Conservation (phyloP, 2,888 invertebrate species). For the Stenodera caucasica region DNA sequence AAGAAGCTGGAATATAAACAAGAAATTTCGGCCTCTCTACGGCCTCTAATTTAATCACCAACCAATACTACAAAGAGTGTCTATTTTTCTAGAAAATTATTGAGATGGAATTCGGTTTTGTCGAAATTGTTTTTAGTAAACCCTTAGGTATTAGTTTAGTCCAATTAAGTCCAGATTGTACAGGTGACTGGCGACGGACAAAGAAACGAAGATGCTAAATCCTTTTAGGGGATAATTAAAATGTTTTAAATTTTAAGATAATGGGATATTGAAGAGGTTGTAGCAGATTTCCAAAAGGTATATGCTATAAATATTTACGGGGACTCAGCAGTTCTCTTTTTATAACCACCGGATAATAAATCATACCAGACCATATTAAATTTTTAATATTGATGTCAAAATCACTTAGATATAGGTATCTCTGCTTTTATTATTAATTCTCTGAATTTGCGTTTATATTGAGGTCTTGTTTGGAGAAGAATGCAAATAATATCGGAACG, state of each 20-base stretch:
- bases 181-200: slow-evolving; percentile 21
- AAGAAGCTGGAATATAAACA: slow-evolving; percentile 18
- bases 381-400: slow-evolving; percentile 44
- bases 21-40: slow-evolving; percentile 24
- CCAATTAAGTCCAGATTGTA: slow-evolving; percentile 17
- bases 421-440: slow-evolving; percentile 30
- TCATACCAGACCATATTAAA: slow-evolving; percentile 40
- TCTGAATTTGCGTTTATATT: slow-evolving; percentile 20
- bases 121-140: neutral
- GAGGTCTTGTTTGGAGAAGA: too few relatives aligned
- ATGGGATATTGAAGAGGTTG: neutral
- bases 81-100: neutral
- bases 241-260: slow-evolving; percentile 21
- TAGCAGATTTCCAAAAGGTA: neutral
- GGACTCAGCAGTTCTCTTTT: slow-evolving; percentile 27
- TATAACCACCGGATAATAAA: slow-evolving; percentile 32
- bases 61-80: neutral
- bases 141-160: slow-evolving; percentile 11
- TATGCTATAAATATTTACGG: slow-evolving; percentile 18
- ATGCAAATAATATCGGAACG: too few relatives aligned
- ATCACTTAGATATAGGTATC: slow-evolving; percentile 32
- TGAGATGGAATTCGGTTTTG: neutral
- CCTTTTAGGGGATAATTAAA: slow-evolving; percentile 24
- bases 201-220: slow-evolving; percentile 19
- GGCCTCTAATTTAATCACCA: slow-evolving; percentile 23